Evolutionary conservation across 2,113 vertebrate species (phyloP).

Genomic region (Callipepla squamata): DNA sequence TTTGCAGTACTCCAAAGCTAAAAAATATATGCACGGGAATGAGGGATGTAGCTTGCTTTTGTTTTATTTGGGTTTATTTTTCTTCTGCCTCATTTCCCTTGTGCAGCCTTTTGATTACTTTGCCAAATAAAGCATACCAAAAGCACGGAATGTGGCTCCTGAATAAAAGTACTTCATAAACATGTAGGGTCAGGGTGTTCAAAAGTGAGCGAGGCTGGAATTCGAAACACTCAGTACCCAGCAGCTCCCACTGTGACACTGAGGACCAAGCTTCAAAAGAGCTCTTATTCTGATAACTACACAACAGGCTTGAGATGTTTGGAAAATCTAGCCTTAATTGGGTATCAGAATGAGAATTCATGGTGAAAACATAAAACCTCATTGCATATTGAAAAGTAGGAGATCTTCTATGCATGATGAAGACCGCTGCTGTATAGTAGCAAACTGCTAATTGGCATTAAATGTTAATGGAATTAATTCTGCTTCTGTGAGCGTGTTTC

Average conservation of each 20-base stretch:
- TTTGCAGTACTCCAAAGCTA: neutral
- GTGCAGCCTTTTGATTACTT: neutral
- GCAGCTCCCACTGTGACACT: neutral
- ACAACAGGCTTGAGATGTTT: neutral
- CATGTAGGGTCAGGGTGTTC: neutral
- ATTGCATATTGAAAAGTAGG: constrained; percentile 46
- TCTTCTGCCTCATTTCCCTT: neutral
- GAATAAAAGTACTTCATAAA: neutral
- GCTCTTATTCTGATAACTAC: neutral
- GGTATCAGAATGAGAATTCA: neutral
- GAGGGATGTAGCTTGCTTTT: neutral
- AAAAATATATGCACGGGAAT: neutral
- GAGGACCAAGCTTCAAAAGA: constrained; percentile 39
- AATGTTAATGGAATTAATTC: constrained; percentile 62
- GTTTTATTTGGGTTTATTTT: neutral
- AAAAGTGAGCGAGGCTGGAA: neutral
- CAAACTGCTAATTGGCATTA: constrained; percentile 58
- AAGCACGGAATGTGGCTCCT: neutral
- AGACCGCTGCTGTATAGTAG: neutral
- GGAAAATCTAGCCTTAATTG: constrained; percentile 47
- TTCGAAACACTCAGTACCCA: neutral
- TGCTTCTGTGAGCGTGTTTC: neutral
- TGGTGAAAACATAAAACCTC: constrained; percentile 31
- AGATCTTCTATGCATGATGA: constrained; percentile 10
- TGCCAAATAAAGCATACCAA: neutral